phyloP scores from a whole-genome alignment of 2,113 vertebrate genomes.

The Eupsittula cactorum region DNA sequence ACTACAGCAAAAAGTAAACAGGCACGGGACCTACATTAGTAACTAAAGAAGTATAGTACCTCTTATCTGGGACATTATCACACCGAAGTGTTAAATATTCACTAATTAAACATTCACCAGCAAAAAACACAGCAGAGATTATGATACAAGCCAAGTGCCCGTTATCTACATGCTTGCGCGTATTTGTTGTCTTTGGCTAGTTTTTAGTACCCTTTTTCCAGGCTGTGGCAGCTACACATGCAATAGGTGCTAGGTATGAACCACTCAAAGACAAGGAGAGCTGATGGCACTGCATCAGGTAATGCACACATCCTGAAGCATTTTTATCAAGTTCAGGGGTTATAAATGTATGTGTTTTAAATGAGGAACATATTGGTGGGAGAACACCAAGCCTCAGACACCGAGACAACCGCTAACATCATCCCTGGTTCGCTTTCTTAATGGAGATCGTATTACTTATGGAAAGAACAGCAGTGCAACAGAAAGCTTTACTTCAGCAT shows the following conservation, averaged over 20 bases:
- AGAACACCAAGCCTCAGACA: neutral
- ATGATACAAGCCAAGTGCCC: neutral
- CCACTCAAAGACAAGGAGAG: neutral
- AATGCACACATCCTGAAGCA: neutral
- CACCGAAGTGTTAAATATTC: neutral
- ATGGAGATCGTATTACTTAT: neutral
- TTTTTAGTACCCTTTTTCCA: neutral
- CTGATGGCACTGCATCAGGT: neutral
- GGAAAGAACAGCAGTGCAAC: neutral
- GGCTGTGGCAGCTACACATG: neutral
- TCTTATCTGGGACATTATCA: neutral
- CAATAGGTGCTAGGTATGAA: neutral
- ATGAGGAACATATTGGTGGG: neutral
- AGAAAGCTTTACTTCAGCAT: neutral
- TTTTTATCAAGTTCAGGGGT: neutral
- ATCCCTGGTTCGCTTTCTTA: neutral
- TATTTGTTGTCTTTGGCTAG: neutral
- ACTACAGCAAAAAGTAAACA: neutral
- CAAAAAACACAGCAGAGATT: neutral
- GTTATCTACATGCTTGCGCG: neutral
- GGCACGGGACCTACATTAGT: neutral
- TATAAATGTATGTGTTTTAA: fast-evolving
- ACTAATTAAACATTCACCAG: conserved; percentile 10
- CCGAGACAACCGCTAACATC: neutral
- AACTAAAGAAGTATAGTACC: neutral